phyloP scores from a whole-genome alignment of 2,113 vertebrate species.

The Haplochromis vanheusdeni region DNA sequence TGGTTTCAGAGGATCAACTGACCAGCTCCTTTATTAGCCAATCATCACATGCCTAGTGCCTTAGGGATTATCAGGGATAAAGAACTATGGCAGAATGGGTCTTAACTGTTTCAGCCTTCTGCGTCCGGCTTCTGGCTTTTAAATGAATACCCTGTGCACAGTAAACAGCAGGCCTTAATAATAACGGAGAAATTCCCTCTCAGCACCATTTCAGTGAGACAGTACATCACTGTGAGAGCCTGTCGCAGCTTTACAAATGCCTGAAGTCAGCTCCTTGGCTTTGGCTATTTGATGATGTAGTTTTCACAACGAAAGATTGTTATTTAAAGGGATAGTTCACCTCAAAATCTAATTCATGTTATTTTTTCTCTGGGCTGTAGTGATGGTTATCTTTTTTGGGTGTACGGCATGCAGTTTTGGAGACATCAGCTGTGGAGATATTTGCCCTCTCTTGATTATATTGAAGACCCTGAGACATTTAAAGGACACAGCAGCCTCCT shows the following conservation, averaged over 20 bases:
- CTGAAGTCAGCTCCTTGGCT: not conserved
- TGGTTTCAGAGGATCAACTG: constrained; percentile 27
- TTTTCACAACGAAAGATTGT: not conserved
- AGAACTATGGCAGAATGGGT: constrained; percentile 5
- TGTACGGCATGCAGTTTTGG: not conserved
- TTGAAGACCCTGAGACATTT: not conserved
- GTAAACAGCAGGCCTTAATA: constrained; percentile 29
- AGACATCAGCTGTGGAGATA: not conserved
- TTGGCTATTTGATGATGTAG: not conserved
- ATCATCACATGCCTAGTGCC: constrained; percentile 58
- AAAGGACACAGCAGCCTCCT: not conserved
- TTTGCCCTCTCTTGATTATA: not conserved
- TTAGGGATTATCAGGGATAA: constrained; percentile 56
- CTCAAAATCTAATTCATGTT: not conserved
- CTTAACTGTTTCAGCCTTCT: constrained; percentile 15
- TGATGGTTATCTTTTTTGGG: not conserved
- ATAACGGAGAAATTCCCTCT: constrained; percentile 5
- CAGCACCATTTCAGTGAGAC: constrained; percentile 15
- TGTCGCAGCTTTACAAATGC: not conserved
- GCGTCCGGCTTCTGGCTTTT: constrained; percentile 1
- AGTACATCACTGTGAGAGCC: not conserved
- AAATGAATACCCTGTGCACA: constrained; percentile 21
- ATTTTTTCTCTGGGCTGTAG: not conserved
- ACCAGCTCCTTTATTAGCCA: constrained; percentile 44
- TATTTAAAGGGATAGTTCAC: not conserved